These are phyloP conservation scores for Spodoptera frugiperda DNA, from an alignment of 1,140 invertebrate genomes.

Conservation along the genomic window DNA sequence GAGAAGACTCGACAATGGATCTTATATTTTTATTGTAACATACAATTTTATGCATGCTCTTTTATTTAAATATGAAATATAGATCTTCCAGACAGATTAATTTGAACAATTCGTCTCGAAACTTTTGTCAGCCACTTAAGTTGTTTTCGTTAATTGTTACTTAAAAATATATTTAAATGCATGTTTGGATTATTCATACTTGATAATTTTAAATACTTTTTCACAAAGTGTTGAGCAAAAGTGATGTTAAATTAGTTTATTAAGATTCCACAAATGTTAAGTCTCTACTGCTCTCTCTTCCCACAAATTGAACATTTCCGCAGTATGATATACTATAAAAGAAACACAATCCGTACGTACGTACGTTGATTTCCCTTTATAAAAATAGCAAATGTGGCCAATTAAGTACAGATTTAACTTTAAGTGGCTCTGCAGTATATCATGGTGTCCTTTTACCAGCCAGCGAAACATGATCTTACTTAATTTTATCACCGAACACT, in stretches of 20 bases:
- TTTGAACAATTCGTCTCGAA: background rate
- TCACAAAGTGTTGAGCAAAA: too few relatives aligned
- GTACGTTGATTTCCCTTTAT: background rate
- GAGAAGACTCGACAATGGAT: slow-evolving; percentile 11
- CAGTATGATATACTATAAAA: too few relatives aligned
- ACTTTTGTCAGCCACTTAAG: background rate
- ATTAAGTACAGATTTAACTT: slow-evolving; percentile 13
- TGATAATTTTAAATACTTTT: too few relatives aligned
- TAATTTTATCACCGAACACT: slow-evolving; percentile 46
- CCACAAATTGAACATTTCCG: too few relatives aligned
- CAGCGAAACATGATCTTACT: slow-evolving; percentile 39
- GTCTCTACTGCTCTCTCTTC: too few relatives aligned
- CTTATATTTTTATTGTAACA: slow-evolving; percentile 24
- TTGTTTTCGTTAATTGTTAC: background rate
- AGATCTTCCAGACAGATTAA: slow-evolving; percentile 9
- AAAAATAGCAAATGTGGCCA: too few relatives aligned
- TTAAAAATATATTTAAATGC: too few relatives aligned
- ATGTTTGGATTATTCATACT: too few relatives aligned
- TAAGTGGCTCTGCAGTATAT: slow-evolving; percentile 17
- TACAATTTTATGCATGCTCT: slow-evolving; percentile 1
- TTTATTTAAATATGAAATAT: slow-evolving; percentile 11
- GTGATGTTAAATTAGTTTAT: too few relatives aligned
- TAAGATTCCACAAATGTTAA: too few relatives aligned
- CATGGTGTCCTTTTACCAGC: slow-evolving; percentile 16
- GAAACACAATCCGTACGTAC: too few relatives aligned